phyloP scores from a whole-genome alignment of 2,888 invertebrate genomes.

The Tachystola acroxantha region DNA sequence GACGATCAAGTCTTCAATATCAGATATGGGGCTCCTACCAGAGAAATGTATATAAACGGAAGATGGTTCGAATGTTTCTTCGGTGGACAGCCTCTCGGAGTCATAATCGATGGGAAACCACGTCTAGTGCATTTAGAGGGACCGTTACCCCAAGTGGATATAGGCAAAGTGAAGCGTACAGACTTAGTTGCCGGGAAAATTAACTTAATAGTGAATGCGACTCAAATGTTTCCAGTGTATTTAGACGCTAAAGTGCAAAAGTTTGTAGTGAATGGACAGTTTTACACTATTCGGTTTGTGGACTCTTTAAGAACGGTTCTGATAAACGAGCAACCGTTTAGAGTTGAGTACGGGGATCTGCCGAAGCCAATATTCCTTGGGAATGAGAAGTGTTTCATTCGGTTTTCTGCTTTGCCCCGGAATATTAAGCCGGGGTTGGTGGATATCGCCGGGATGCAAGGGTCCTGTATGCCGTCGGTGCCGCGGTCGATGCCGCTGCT shows the following conservation, averaged over 20 bases:
- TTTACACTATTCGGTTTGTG: slow-evolving; percentile 87
- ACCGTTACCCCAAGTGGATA: slow-evolving; percentile 95
- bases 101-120: slow-evolving; percentile 88
- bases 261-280: slow-evolving; percentile 84
- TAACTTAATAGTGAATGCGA: slow-evolving; percentile 89
- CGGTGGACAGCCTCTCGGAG: slow-evolving; percentile 89
- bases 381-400: slow-evolving; percentile 87
- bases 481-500: slow-evolving; percentile 24
- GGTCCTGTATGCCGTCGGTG: slow-evolving; percentile 43
- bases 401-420: slow-evolving; percentile 88
- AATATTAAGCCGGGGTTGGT: slow-evolving; percentile 85
- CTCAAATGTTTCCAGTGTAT: slow-evolving; percentile 87
- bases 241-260: slow-evolving; percentile 90
- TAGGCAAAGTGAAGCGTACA: slow-evolving; percentile 85
- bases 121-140: slow-evolving; percentile 91
- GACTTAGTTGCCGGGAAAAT: slow-evolving; percentile 92
- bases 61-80: slow-evolving; percentile 95
- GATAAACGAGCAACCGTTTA: slow-evolving; percentile 87
- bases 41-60: slow-evolving; percentile 93
- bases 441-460: slow-evolving; percentile 86
- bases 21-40: slow-evolving; percentile 93
- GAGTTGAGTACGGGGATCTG: slow-evolving; percentile 89
- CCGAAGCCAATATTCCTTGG: slow-evolving; percentile 87
- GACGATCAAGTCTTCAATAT: slow-evolving; percentile 87
- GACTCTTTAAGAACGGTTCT: slow-evolving; percentile 87